Percentiles rank a stretch among this genome's conserved stretches.
Conservation (phyloP, 2,797 vertebrate species). For the Hydrolagus colliei region DNA sequence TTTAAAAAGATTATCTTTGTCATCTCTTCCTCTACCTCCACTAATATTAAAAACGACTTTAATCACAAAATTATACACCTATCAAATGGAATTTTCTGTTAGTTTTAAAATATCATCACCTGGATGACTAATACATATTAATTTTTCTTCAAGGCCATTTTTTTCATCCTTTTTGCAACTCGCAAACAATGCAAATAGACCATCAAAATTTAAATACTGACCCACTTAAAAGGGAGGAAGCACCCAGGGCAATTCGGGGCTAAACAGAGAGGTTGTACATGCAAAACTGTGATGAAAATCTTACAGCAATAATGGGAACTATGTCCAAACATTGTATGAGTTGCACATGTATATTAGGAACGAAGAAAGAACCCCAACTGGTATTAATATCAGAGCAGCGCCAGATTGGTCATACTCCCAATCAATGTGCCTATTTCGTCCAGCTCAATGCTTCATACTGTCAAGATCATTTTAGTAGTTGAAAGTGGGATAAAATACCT, state of each 20-base stretch:
- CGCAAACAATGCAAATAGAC: constrained; percentile 78
- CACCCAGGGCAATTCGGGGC: constrained; percentile 52
- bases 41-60: too few species aligned
- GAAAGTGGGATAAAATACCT: neutral
- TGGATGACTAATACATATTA: constrained; percentile 60
- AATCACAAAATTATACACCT: neutral
- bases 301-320: neutral
- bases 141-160: constrained; percentile 57
- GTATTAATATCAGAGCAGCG: neutral
- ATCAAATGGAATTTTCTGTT: constrained; percentile 32
- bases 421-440: neutral
- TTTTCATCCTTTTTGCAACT: constrained; percentile 58
- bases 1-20: too few species aligned
- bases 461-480: neutral
- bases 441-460: neutral
- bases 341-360: neutral
- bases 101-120: constrained; percentile 41
- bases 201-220: constrained; percentile 70
- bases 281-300: constrained; percentile 46
- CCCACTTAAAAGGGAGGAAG: constrained; percentile 58
- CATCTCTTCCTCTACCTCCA: too few species aligned
- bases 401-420: neutral
- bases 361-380: neutral
- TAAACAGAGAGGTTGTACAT: constrained; percentile 55
- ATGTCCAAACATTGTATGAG: neutral